These are phyloP conservation scores for Protaetia brevitarsis DNA, from an alignment of 1,140 invertebrate species.

Conservation along the genomic window DNA sequence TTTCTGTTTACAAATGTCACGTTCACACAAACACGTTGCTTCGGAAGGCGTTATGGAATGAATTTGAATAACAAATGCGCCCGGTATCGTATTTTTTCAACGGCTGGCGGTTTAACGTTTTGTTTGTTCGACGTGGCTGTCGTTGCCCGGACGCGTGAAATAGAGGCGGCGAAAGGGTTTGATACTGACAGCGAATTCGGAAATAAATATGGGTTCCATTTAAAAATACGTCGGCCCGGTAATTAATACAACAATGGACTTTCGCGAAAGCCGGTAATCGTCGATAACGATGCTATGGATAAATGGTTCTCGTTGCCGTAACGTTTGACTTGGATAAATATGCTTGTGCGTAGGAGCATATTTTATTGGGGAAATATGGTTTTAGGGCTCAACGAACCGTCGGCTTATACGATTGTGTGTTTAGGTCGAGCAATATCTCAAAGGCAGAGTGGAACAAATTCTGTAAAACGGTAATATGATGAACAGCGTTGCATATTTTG, in stretches of 20 bases:
- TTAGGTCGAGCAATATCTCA: too few relatives aligned
- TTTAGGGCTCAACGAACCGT: too few relatives aligned
- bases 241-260: constrained; percentile 17
- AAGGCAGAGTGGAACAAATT: too few relatives aligned
- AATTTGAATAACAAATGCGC: constrained; percentile 12
- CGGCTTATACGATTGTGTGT: too few relatives aligned
- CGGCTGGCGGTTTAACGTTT: neutral
- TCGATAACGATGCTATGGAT: neutral
- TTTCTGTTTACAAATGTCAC: constrained; percentile 15
- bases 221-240: neutral
- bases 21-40: constrained; percentile 8
- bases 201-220: constrained; percentile 1
- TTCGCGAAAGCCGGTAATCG: too few relatives aligned
- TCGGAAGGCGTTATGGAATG: constrained; percentile 6
- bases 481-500: too few relatives aligned
- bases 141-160: too few relatives aligned
- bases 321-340: too few relatives aligned
- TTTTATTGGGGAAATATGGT: too few relatives aligned
- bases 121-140: constrained; percentile 8
- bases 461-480: too few relatives aligned
- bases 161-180: neutral
- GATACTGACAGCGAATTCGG: neutral
- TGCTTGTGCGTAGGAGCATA: too few relatives aligned
- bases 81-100: neutral
- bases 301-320: too few relatives aligned